phyloP scores from a whole-genome alignment of 2,888 invertebrate species.

The Cinara cedri region DNA sequence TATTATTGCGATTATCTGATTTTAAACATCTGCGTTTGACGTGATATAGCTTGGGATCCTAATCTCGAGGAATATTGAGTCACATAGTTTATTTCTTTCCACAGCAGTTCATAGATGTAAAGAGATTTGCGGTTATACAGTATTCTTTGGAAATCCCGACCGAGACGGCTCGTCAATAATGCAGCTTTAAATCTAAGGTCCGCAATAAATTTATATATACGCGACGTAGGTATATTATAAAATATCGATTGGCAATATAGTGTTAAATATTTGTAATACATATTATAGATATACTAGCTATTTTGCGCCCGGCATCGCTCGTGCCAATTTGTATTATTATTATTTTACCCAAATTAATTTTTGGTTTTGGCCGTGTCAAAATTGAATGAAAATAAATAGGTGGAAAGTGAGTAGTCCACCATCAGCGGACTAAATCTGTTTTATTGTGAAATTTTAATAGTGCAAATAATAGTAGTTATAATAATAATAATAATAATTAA shows the following conservation, averaged over 20 bases:
- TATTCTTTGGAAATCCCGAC: not conserved
- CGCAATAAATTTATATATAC: not conserved
- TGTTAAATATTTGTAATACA: too few relatives aligned
- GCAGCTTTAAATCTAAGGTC: slow-evolving; percentile 21
- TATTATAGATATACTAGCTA: too few relatives aligned
- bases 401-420: too few relatives aligned
- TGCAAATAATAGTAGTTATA: too few relatives aligned
- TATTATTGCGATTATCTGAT: slow-evolving; percentile 9
- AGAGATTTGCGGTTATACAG: slow-evolving; percentile 21
- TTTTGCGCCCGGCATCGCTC: too few relatives aligned
- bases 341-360: too few relatives aligned
- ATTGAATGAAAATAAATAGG: too few relatives aligned
- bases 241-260: not conserved
- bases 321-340: too few relatives aligned
- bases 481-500: too few relatives aligned
- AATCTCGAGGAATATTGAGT: slow-evolving; percentile 1
- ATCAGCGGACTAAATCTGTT: too few relatives aligned
- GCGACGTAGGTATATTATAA: slow-evolving; percentile 7
- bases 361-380: too few relatives aligned
- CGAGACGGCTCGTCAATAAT: slow-evolving; percentile 17
- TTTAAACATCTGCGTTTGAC: not conserved
- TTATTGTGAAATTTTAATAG: too few relatives aligned
- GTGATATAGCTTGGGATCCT: not conserved
- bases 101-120: slow-evolving; percentile 16
- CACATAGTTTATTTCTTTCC: slow-evolving; percentile 12